Evolutionary conservation across 2,888 invertebrate species (phyloP).

Genomic region (Hirtodrosophila histrioides): DNA sequence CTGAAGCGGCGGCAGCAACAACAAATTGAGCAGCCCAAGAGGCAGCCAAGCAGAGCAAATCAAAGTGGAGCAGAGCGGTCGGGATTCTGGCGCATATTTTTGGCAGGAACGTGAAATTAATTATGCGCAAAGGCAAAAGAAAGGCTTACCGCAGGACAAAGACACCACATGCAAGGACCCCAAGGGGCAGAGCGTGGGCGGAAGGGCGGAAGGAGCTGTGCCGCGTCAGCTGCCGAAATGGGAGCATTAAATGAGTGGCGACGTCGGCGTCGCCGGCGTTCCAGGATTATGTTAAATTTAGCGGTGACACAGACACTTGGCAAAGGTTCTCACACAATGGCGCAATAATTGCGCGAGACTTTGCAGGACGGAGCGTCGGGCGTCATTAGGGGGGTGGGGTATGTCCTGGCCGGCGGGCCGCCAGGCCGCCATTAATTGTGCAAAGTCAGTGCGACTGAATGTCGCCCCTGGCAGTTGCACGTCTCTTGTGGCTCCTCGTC

Average conservation of each 20-base stretch:
- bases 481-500: constrained; percentile 28
- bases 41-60: constrained; percentile 42
- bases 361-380: neutral
- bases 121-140: constrained; percentile 66
- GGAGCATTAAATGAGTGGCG: constrained; percentile 52
- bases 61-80: constrained; percentile 46
- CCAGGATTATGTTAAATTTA: constrained; percentile 78
- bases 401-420: constrained; percentile 10
- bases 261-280: constrained; percentile 46
- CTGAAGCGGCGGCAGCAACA: constrained; percentile 25
- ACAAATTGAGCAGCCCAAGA: constrained; percentile 14
- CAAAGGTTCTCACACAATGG: constrained; percentile 74
- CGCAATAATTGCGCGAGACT: constrained; percentile 69
- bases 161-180: constrained; percentile 46
- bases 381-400: neutral
- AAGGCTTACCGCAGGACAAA: constrained; percentile 64
- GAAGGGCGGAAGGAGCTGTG: constrained; percentile 6
- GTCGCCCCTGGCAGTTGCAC: constrained; percentile 47
- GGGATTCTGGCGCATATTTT: constrained; percentile 72
- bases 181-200: neutral
- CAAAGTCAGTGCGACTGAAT: constrained; percentile 70
- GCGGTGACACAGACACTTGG: constrained; percentile 80
- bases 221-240: constrained; percentile 62
- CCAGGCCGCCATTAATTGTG: constrained; percentile 72
- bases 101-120: constrained; percentile 77